A percentile compares a stretch with the other conserved stretches of the same genome.
Conservation (phyloP, 2,113 vertebrate species). For the Spea bombifrons region DNA sequence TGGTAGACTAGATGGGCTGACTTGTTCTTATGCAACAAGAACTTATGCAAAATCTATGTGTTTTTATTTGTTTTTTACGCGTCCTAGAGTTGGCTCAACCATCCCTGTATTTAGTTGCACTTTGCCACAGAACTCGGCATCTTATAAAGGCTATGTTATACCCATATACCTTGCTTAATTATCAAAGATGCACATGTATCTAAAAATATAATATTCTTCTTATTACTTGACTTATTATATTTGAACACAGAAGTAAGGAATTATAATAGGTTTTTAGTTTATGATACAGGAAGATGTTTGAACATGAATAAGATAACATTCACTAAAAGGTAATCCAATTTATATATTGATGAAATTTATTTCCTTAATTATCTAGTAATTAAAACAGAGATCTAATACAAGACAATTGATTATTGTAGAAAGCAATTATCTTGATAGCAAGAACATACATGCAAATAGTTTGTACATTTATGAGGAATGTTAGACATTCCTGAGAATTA, state of each 20-base stretch:
- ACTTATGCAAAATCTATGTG: no score
- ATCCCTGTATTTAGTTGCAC: no score
- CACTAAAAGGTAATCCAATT: conserved; percentile 22
- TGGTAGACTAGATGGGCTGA: no score
- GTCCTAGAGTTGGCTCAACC: no score
- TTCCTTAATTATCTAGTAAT: conserved; percentile 27
- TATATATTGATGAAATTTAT: conserved; percentile 19
- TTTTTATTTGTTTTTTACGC: no score
- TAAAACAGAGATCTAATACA: conserved; percentile 35
- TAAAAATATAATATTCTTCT: neutral
- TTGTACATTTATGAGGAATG: neutral
- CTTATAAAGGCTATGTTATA: neutral
- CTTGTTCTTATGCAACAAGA: no score
- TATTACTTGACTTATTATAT: neutral
- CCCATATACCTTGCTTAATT: neutral
- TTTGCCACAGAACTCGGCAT: neutral
- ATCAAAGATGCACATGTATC: neutral
- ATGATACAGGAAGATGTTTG: neutral
- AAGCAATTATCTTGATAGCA: conserved; percentile 30
- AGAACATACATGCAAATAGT: neutral
- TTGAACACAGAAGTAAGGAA: neutral
- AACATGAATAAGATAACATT: conserved; percentile 12
- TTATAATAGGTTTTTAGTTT: neutral
- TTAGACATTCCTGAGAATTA: no score
- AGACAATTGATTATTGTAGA: conserved; percentile 27